These are phyloP conservation scores for Euphonia xanthogaster DNA, from an alignment of 2,797 vertebrate genomes.

Conservation along the genomic window DNA sequence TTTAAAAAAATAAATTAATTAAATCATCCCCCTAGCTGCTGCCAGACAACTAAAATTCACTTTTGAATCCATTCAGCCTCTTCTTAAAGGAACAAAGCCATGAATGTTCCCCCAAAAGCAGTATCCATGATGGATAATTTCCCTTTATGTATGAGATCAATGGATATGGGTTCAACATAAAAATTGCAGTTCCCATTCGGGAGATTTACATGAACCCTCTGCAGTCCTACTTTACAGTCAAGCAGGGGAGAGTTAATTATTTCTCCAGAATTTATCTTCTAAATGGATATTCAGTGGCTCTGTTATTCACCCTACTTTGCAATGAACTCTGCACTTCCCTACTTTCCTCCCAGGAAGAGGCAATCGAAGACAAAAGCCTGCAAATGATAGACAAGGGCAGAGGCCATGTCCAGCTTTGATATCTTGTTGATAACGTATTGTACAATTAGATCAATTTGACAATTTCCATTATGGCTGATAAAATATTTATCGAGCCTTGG, in stretches of 20 bases:
- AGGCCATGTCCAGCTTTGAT: conserved; percentile 83
- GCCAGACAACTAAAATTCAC: background rate
- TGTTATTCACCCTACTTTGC: conserved; percentile 8
- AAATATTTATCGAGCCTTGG: conserved; percentile 98
- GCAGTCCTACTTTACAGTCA: conserved; percentile 19
- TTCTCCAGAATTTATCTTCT: conserved; percentile 64
- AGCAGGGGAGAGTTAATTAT: conserved; percentile 39
- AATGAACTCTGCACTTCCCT: conserved; percentile 6
- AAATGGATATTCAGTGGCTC: background rate
- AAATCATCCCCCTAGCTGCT: background rate
- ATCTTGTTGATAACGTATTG: conserved; percentile 91
- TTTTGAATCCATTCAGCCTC: background rate
- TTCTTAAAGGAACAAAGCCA: background rate
- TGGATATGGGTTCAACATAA: background rate
- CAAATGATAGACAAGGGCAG: conserved; percentile 71
- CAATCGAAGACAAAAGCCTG: conserved; percentile 61
- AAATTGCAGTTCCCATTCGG: conserved; percentile 5
- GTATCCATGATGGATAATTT: conserved; percentile 1
- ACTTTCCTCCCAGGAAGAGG: conserved; percentile 30
- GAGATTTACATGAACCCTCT: conserved; percentile 55
- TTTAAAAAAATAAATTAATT: background rate
- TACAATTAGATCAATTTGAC: conserved; percentile 96
- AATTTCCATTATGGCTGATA: conserved; percentile 99
- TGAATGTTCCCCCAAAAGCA: background rate
- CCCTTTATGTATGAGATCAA: background rate